A percentile compares a stretch with the other conserved stretches of the same genome.
phyloP scores from a whole-genome alignment of 1,140 invertebrate species.

The Drusus annulatus region DNA sequence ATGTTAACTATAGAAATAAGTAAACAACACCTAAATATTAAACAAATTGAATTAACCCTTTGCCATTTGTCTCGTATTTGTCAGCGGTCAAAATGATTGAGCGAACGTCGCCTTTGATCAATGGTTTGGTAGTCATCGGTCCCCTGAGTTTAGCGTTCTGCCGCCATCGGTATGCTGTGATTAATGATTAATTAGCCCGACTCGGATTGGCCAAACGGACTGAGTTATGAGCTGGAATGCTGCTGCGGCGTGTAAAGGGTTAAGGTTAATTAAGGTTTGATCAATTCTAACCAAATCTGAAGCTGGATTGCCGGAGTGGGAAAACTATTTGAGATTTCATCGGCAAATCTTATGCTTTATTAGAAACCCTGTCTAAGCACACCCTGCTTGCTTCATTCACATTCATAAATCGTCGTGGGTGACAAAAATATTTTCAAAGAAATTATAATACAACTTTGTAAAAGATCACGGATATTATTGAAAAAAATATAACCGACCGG shows the following conservation, averaged over 20 bases:
- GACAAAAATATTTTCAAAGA: no score
- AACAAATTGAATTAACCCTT: neutral
- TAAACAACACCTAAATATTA: no score
- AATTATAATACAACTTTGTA: no score
- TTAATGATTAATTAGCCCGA: neutral
- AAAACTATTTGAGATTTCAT: no score
- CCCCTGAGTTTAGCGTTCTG: neutral
- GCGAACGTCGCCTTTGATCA: neutral
- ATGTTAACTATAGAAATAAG: no score
- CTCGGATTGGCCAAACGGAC: neutral
- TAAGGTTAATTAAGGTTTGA: constrained; percentile 1
- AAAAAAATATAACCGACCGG: no score
- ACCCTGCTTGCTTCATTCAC: no score
- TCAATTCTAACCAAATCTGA: neutral
- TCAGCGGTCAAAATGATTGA: constrained; percentile 12
- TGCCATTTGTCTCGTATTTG: neutral
- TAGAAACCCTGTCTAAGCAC: no score
- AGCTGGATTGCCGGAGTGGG: no score
- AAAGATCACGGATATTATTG: no score
- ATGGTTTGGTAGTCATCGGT: neutral
- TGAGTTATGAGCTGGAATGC: constrained; percentile 6
- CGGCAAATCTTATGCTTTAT: no score
- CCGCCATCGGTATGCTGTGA: neutral
- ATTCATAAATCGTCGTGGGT: no score
- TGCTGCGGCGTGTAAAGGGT: neutral